Conservation (phyloP, 2,797 vertebrate species). For the Amphiprion clarkii region DNA sequence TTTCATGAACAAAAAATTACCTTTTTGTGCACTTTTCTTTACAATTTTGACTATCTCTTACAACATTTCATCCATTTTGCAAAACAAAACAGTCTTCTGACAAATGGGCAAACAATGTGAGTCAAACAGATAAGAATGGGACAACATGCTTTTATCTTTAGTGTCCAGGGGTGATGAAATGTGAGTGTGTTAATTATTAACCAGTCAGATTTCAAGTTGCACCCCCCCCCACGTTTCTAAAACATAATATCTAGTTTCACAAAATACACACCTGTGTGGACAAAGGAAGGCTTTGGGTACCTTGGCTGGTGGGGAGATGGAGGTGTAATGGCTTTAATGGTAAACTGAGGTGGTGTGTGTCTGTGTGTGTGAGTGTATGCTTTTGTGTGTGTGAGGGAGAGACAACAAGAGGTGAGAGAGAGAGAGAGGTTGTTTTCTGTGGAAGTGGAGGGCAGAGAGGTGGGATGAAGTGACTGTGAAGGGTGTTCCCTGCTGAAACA, state of each 20-base stretch:
- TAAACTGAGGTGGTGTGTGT: neutral
- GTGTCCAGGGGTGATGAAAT: conserved; percentile 14
- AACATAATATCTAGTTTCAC: conserved; percentile 39
- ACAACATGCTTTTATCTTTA: neutral
- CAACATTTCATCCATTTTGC: neutral
- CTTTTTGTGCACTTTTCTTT: no score
- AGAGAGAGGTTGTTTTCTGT: neutral
- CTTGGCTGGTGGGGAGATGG: neutral
- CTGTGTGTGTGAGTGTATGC: neutral
- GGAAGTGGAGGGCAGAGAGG: conserved; percentile 26
- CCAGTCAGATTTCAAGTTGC: neutral
- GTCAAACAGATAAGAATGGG: neutral
- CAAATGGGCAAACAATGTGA: no score
- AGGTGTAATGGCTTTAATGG: neutral
- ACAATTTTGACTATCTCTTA: no score
- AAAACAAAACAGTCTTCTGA: neutral
- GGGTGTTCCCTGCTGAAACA: conserved; percentile 33
- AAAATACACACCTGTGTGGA: conserved; percentile 28
- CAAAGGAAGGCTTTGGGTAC: conserved; percentile 15
- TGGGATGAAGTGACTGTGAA: conserved; percentile 26
- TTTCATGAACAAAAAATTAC: no score
- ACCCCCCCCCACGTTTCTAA: neutral
- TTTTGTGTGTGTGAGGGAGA: neutral
- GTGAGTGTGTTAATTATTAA: conserved; percentile 59
- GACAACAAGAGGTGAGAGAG: neutral